These are phyloP conservation scores for Euthynnus affinis DNA, from an alignment of 2,797 vertebrate species.

Conservation along the genomic window DNA sequence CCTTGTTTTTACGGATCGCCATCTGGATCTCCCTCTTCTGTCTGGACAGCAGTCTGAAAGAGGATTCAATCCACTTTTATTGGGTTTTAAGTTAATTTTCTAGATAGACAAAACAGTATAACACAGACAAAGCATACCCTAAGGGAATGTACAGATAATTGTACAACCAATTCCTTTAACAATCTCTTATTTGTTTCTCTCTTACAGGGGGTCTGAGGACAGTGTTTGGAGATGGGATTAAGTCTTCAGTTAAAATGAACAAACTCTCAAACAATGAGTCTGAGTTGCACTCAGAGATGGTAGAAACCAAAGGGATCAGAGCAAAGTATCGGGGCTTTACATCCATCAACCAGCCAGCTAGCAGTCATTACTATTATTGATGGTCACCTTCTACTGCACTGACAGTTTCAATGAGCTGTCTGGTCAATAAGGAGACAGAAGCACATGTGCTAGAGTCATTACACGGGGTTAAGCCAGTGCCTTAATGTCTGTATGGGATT, in stretches of 20 bases:
- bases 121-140: background rate
- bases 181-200: background rate
- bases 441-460: constrained; percentile 70
- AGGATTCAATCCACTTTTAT: constrained; percentile 1
- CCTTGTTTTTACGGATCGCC: constrained; percentile 96
- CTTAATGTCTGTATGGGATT: constrained; percentile 34
- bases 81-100: background rate
- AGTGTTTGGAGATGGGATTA: constrained; percentile 7
- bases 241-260: background rate
- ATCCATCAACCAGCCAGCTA: constrained; percentile 25
- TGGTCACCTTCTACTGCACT: constrained; percentile 28
- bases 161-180: background rate
- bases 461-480: constrained; percentile 21
- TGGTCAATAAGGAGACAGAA: constrained; percentile 46
- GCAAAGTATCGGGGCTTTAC: background rate
- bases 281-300: constrained; percentile 1
- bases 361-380: constrained; percentile 46
- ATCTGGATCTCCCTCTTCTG: constrained; percentile 96
- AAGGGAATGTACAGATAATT: background rate
- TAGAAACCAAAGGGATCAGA: background rate
- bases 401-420: constrained; percentile 51
- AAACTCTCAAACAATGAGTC: background rate
- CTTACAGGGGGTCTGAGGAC: background rate
- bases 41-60: constrained; percentile 88
- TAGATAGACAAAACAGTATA: background rate